Percentiles rank a stretch among this genome's conserved stretches.
Conservation (phyloP, 2,797 vertebrate species). For the Coracias cyanogaster region DNA sequence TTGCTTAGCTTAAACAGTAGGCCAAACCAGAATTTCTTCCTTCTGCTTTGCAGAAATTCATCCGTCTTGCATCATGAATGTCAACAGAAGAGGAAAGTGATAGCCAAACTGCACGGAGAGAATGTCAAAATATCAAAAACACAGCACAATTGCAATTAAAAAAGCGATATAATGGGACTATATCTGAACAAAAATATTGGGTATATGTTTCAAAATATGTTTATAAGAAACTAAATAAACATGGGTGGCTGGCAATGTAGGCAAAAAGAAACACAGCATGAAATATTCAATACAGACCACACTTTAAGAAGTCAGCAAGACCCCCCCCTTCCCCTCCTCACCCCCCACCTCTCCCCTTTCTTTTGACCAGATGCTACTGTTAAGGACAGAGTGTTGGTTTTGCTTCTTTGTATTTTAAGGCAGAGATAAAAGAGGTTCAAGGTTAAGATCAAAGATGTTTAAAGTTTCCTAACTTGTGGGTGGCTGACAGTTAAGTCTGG, state of each 20-base stretch:
- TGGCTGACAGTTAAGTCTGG: no score
- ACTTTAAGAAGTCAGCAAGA: not conserved
- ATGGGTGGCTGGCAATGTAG: not conserved
- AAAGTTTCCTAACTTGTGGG: no score
- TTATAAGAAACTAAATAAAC: not conserved
- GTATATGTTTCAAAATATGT: not conserved
- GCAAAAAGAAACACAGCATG: not conserved
- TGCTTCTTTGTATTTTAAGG: no score
- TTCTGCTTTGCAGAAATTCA: not conserved
- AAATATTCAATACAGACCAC: not conserved
- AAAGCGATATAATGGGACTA: not conserved
- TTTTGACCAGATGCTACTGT: not conserved
- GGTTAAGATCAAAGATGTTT: no score
- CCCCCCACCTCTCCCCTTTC: not conserved
- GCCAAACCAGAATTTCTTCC: not conserved
- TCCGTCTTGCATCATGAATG: not conserved
- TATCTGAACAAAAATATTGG: not conserved
- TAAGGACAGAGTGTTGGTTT: no score
- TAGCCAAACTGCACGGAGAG: not conserved
- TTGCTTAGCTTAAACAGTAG: not conserved
- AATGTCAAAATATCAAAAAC: not conserved
- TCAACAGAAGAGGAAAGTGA: not conserved
- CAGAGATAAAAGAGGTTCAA: no score
- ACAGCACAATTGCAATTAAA: not conserved
- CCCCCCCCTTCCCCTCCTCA: rapidly evolving